These are phyloP conservation scores for Drosophila busckii DNA, from an alignment of 1,140 invertebrate species.

Conservation along the genomic window DNA sequence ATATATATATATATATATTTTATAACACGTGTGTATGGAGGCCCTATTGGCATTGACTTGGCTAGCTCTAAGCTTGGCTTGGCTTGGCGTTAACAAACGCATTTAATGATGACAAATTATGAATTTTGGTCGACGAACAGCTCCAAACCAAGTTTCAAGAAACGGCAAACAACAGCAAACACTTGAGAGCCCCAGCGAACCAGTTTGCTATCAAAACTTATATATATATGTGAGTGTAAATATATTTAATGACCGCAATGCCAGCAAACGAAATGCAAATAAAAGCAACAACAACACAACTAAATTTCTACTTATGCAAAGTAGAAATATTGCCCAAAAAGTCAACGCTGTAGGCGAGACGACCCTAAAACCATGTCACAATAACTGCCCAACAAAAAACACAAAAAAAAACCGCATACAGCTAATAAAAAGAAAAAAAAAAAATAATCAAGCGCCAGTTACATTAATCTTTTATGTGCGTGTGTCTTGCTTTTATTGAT, in stretches of 20 bases:
- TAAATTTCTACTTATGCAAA: conserved; percentile 76
- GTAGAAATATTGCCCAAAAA: conserved; percentile 76
- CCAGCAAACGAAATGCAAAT: conserved; percentile 73
- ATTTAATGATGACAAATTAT: conserved; percentile 70
- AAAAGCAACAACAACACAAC: conserved; percentile 43
- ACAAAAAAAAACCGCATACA: conserved; percentile 9
- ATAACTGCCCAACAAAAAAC: conserved; percentile 36
- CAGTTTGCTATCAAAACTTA: conserved; percentile 62
- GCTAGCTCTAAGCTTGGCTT: no score
- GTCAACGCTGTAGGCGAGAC: conserved; percentile 42
- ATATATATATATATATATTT: conserved; percentile 52
- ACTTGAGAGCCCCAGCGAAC: conserved; percentile 44
- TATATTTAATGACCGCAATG: conserved; percentile 69
- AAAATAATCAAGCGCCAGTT: conserved; percentile 60
- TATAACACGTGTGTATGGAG: no score
- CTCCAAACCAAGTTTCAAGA: conserved; percentile 16
- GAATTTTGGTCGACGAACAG: conserved; percentile 35
- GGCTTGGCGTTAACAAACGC: no score
- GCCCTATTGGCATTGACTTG: no score
- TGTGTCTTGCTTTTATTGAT: conserved; percentile 33
- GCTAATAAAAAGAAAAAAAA: not conserved
- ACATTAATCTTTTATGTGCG: conserved; percentile 60
- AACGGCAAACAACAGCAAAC: conserved; percentile 68
- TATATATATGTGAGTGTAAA: conserved; percentile 67
- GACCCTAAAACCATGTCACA: conserved; percentile 75